These are phyloP conservation scores for Parotocinclus haroldoi DNA, from an alignment of 2,797 vertebrate genomes.

Conservation along the genomic window DNA sequence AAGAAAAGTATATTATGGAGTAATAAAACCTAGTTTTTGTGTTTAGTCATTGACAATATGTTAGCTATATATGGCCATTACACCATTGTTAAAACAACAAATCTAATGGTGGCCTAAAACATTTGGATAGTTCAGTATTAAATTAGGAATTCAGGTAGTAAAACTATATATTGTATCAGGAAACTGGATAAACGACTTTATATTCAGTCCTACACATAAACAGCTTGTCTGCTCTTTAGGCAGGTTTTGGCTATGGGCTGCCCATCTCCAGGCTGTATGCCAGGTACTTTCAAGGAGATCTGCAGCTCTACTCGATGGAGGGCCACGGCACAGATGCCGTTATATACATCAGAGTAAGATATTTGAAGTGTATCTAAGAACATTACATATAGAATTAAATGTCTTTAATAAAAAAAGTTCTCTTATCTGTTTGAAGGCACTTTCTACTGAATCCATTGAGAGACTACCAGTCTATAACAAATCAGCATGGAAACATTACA, in stretches of 20 bases:
- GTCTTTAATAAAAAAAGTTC: not conserved
- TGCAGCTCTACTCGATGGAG: conserved; percentile 96
- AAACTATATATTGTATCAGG: too few relatives aligned
- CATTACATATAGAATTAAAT: not conserved
- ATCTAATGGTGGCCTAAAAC: too few relatives aligned
- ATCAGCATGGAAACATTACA: conserved; percentile 96
- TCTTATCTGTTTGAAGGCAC: conserved; percentile 70
- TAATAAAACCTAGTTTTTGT: too few relatives aligned
- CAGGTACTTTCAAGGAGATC: conserved; percentile 95
- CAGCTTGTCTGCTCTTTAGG: conserved; percentile 63
- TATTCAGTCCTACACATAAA: too few relatives aligned
- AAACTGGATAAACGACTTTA: too few relatives aligned
- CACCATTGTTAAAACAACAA: too few relatives aligned
- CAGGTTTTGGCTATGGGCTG: conserved; percentile 94
- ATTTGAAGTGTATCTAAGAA: not conserved
- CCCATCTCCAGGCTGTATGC: conserved; percentile 96
- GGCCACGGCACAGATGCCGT: conserved; percentile 93
- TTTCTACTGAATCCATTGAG: conserved; percentile 94
- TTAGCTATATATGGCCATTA: too few relatives aligned
- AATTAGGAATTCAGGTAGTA: too few relatives aligned
- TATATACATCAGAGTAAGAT: conserved; percentile 89
- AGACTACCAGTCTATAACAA: conserved; percentile 96
- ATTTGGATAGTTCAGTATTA: too few relatives aligned
- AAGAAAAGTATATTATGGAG: too few relatives aligned
- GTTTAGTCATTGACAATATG: too few relatives aligned